Conservation (phyloP, 2,113 vertebrate species). For the Odontesthes bonariensis region DNA sequence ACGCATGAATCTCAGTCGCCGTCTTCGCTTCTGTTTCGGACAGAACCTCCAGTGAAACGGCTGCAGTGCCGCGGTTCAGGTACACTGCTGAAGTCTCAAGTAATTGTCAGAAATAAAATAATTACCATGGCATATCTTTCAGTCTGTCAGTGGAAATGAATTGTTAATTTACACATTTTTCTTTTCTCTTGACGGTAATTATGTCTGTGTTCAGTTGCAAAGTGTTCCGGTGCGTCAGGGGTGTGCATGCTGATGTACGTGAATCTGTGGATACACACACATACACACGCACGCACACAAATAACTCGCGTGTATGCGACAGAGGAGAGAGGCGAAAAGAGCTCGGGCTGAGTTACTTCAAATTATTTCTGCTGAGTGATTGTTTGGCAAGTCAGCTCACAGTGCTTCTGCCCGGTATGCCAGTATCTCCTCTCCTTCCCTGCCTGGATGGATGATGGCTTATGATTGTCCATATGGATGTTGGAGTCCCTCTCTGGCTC, state of each 20-base stretch:
- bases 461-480: conserved; percentile 63
- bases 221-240: conserved; percentile 57
- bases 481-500: conserved; percentile 40
- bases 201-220: conserved; percentile 45
- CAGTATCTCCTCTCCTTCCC: conserved; percentile 26
- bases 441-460: conserved; percentile 50
- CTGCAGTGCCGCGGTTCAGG: conserved; percentile 46
- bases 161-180: conserved; percentile 19
- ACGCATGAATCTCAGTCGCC: conserved; percentile 27
- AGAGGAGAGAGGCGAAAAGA: conserved; percentile 21
- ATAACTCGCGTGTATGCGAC: neutral
- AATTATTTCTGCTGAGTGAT: conserved; percentile 71
- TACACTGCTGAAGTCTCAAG: conserved; percentile 19
- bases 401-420: conserved; percentile 33
- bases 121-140: conserved; percentile 1
- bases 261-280: conserved; percentile 13
- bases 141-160: neutral
- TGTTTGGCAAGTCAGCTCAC: conserved; percentile 54
- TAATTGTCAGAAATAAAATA: conserved; percentile 19
- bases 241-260: conserved; percentile 14
- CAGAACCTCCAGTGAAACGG: conserved; percentile 30
- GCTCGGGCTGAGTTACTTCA: conserved; percentile 52
- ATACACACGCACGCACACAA: neutral
- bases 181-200: conserved; percentile 12
- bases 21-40: conserved; percentile 37